Percentiles rank a stretch among this genome's conserved stretches.
Conservation (phyloP, 2,113 vertebrate species). For the Leptosomus discolor region DNA sequence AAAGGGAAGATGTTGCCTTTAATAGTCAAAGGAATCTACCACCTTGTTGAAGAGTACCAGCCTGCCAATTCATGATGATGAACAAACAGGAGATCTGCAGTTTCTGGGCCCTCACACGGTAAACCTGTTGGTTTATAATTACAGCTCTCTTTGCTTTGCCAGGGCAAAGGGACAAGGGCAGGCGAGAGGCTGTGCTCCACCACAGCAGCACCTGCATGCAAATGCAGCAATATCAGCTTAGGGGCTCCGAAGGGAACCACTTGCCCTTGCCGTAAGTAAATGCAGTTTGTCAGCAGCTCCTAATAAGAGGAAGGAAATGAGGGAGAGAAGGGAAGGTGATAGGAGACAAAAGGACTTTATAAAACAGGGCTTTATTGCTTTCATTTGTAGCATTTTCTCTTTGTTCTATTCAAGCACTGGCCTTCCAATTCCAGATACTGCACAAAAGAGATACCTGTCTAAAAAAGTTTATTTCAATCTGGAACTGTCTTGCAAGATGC, state of each 20-base stretch:
- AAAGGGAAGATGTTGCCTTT: neutral
- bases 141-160: neutral
- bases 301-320: conserved; percentile 50
- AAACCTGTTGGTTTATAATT: neutral
- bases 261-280: conserved; percentile 34
- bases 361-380: conserved; percentile 53
- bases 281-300: conserved; percentile 34
- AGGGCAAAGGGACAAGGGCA: neutral
- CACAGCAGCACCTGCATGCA: conserved; percentile 45
- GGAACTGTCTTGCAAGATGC: neutral
- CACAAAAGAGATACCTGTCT: conserved; percentile 45
- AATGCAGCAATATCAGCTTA: neutral
- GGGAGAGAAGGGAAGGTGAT: conserved; percentile 33
- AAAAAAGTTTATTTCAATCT: conserved; percentile 43
- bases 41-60: neutral
- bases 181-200: neutral
- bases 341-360: conserved; percentile 59
- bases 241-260: neutral
- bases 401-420: conserved; percentile 26
- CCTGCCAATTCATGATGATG: neutral
- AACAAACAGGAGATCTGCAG: neutral
- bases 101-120: neutral
- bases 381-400: conserved; percentile 46
- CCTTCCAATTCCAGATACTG: conserved; percentile 45
- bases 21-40: neutral